These are phyloP conservation scores for Martes martes DNA, from an alignment of 2,113 vertebrate genomes.

Conservation along the genomic window DNA sequence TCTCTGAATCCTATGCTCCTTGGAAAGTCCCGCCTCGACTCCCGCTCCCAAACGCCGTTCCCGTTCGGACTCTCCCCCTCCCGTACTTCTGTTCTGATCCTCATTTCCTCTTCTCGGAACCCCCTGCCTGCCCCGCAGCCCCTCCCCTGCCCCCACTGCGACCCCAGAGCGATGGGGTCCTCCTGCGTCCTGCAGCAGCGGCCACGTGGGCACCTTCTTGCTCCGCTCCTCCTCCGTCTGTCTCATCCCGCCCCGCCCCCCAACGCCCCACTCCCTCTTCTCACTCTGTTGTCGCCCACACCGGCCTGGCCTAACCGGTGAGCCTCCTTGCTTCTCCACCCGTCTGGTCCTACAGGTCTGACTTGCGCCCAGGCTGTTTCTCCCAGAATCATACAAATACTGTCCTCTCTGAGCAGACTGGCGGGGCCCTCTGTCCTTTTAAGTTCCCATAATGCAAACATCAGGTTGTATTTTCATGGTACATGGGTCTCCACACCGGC, in stretches of 20 bases:
- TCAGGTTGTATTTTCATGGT: background rate
- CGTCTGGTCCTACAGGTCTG: background rate
- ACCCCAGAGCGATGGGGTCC: accelerated
- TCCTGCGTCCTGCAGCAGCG: accelerated
- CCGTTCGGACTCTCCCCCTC: background rate
- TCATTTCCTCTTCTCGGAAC: background rate
- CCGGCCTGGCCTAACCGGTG: no score
- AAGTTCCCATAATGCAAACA: background rate
- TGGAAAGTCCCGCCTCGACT: background rate
- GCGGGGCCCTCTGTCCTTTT: background rate
- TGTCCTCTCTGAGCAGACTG: background rate
- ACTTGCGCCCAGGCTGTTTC: background rate
- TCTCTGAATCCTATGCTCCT: background rate
- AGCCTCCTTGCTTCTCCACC: background rate
- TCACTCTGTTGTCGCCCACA: background rate
- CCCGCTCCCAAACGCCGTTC: background rate
- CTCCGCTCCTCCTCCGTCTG: no score
- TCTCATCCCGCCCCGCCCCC: background rate
- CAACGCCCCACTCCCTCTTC: background rate
- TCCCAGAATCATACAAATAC: background rate
- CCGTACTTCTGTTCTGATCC: background rate
- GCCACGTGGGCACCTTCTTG: background rate
- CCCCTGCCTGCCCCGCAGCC: accelerated
- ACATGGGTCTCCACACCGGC: background rate
- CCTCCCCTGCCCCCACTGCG: accelerated